Conservation (phyloP, 1,140 invertebrate species). For the Telenomus remus region DNA sequence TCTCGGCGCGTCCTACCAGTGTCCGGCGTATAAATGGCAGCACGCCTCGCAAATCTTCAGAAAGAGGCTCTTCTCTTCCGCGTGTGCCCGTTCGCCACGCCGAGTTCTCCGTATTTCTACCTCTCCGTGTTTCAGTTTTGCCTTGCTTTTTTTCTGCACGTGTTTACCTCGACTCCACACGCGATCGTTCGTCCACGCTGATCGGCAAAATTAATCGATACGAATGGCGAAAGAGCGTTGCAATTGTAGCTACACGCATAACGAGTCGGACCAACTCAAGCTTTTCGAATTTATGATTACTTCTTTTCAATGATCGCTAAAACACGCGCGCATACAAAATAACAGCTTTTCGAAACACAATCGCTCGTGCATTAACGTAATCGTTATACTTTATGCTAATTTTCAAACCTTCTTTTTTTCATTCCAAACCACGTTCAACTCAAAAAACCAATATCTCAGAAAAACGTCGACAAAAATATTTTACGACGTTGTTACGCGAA, state of each 20-base stretch:
- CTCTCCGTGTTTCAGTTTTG: constrained; percentile 39
- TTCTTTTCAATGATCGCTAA: constrained; percentile 39
- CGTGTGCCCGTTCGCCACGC: constrained; percentile 20
- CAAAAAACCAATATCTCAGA: no score
- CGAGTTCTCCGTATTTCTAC: constrained; percentile 17
- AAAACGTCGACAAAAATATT: no score
- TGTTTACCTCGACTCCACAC: constrained; percentile 39
- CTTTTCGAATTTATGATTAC: constrained; percentile 48
- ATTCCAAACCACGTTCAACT: no score
- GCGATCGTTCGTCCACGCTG: constrained; percentile 42
- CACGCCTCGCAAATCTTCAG: constrained; percentile 45
- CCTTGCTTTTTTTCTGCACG: constrained; percentile 25
- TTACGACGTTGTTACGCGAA: no score
- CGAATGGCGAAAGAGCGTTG: constrained; percentile 44
- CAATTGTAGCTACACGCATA: constrained; percentile 46
- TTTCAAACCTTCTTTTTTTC: no score
- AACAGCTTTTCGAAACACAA: constrained; percentile 8
- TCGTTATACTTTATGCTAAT: constrained; percentile 5
- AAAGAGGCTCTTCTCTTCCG: constrained; percentile 19
- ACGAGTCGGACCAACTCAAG: constrained; percentile 38
- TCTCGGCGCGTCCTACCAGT: constrained; percentile 32
- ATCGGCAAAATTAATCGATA: constrained; percentile 49
- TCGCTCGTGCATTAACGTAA: constrained; percentile 17
- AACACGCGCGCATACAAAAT: constrained; percentile 31
- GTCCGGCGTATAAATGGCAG: constrained; percentile 26